phyloP scores from a whole-genome alignment of 2,888 invertebrate species.

The Polydesmus complanatus region DNA sequence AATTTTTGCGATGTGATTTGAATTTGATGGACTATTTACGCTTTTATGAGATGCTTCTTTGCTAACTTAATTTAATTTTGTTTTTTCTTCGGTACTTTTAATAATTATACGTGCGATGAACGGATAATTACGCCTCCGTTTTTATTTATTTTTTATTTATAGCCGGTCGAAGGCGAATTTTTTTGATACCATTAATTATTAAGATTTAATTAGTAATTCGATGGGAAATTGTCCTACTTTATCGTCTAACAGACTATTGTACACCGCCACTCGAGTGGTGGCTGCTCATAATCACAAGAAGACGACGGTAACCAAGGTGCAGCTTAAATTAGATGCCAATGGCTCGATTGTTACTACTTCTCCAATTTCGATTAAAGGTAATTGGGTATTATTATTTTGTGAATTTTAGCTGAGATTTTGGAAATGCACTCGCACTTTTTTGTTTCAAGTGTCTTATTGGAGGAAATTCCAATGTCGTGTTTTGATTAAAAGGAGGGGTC shows the following conservation, averaged over 20 bases:
- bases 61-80: too few species aligned
- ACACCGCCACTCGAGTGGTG: not conserved
- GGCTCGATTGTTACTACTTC: not conserved
- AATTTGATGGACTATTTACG: too few species aligned
- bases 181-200: not conserved
- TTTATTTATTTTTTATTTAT: too few species aligned
- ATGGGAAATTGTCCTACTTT: not conserved
- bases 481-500: too few species aligned
- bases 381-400: not conserved
- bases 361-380: not conserved
- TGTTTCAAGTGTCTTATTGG: not conserved
- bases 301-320: not conserved
- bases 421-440: not conserved
- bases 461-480: not conserved
- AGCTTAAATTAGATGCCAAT: not conserved
- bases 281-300: not conserved
- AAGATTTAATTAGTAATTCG: not conserved
- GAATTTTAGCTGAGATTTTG: not conserved
- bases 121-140: too few species aligned
- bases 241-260: not conserved
- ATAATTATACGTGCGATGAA: too few species aligned
- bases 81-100: too few species aligned
- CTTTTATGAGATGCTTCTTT: too few species aligned
- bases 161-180: too few species aligned
- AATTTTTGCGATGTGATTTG: too few species aligned